These are phyloP conservation scores for Cheilosia vulpina DNA, from an alignment of 2,888 invertebrate genomes.

Conservation along the genomic window DNA sequence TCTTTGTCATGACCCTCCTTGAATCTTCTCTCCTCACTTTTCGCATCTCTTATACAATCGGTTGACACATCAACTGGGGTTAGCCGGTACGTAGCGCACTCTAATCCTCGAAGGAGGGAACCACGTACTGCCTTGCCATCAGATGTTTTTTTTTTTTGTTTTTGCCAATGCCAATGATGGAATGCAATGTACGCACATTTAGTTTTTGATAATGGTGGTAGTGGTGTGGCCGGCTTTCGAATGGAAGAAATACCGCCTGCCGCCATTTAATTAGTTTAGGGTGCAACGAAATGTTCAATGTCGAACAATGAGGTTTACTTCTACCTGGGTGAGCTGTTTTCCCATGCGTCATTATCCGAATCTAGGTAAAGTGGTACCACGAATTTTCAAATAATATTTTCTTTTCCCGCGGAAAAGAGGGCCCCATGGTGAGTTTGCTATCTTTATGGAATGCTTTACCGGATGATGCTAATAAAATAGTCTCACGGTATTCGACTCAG, in stretches of 20 bases:
- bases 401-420: conserved; percentile 16
- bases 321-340: conserved; percentile 49
- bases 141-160: conserved; percentile 47
- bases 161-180: conserved; percentile 64
- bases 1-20: conserved; percentile 59
- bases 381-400: conserved; percentile 38
- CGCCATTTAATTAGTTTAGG: conserved; percentile 71
- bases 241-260: conserved; percentile 55
- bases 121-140: conserved; percentile 33
- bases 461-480: conserved; percentile 9
- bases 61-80: conserved; percentile 63
- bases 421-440: conserved; percentile 26
- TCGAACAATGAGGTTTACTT: conserved; percentile 7
- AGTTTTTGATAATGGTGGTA: background rate
- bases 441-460: background rate
- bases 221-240: conserved; percentile 12
- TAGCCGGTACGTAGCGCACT: conserved; percentile 11
- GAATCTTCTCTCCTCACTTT: conserved; percentile 18
- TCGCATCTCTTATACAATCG: conserved; percentile 42
- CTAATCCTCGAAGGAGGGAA: conserved; percentile 52
- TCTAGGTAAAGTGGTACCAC: background rate
- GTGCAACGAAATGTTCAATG: conserved; percentile 51
- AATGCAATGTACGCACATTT: conserved; percentile 68
- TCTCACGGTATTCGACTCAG: background rate
- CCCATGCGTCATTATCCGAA: background rate